Evolutionary conservation across 2,113 vertebrate genomes (phyloP).

Genomic region (Perognathus longimembris): DNA sequence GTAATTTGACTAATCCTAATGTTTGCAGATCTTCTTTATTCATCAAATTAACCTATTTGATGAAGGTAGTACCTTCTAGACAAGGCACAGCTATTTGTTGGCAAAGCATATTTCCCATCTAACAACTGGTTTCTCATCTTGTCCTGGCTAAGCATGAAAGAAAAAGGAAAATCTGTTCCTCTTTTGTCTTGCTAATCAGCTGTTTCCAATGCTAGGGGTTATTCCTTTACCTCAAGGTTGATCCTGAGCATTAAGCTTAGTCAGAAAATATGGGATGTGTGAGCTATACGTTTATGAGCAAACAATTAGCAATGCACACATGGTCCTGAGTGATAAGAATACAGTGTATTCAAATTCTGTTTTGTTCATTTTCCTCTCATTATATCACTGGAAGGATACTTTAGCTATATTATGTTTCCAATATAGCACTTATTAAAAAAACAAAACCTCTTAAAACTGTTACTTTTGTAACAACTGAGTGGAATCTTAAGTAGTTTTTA

Average conservation of each 20-base stretch:
- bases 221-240: background rate
- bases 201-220: background rate
- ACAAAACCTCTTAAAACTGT: background rate
- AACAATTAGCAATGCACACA: background rate
- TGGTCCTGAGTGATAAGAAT: background rate
- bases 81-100: background rate
- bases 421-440: background rate
- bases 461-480: background rate
- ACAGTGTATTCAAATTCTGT: background rate
- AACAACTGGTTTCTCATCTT: background rate
- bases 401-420: background rate
- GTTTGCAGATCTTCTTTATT: background rate
- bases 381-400: background rate
- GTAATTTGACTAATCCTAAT: background rate
- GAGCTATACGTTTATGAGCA: background rate
- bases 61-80: background rate
- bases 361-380: background rate
- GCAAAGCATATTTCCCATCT: background rate
- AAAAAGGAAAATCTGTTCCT: background rate
- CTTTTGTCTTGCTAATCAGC: background rate
- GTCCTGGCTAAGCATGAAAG: background rate
- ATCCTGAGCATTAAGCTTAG: background rate
- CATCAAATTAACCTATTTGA: background rate
- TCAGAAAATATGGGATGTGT: background rate
- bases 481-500: background rate